These are phyloP conservation scores for Drosophila ananassae DNA, from an alignment of 1,140 invertebrate species.

Conservation along the genomic window DNA sequence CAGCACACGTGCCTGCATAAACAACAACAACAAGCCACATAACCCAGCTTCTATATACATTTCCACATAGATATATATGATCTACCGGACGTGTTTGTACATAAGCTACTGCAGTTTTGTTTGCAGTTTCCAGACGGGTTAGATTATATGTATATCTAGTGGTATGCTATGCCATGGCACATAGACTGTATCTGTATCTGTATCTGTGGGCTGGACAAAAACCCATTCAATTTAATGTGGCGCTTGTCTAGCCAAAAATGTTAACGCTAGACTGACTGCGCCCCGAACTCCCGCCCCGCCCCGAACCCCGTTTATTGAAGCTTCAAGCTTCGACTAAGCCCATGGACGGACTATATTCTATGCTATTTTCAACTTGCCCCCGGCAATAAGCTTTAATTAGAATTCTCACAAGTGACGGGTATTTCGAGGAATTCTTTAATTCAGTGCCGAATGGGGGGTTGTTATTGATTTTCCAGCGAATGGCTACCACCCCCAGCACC, in stretches of 20 bases:
- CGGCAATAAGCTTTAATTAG: constrained; percentile 37
- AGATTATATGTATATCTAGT: constrained; percentile 22
- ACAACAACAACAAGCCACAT: constrained; percentile 56
- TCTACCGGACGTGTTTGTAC: background rate
- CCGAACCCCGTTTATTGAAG: constrained; percentile 17
- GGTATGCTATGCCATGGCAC: background rate
- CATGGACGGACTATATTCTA: background rate
- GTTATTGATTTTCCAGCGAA: constrained; percentile 44
- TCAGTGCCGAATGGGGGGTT: constrained; percentile 10
- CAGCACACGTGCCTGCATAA: constrained; percentile 76
- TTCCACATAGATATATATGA: constrained; percentile 1
- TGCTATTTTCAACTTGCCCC: background rate
- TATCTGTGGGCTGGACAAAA: constrained; percentile 32
- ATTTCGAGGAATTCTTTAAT: constrained; percentile 41
- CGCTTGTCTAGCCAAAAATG: constrained; percentile 71
- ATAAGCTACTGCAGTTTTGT: constrained; percentile 50
- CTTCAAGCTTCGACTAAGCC: constrained; percentile 58
- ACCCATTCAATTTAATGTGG: constrained; percentile 75
- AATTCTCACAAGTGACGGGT: constrained; percentile 17
- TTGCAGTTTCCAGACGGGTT: constrained; percentile 62
- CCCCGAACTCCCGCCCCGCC: constrained; percentile 1
- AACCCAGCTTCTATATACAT: constrained; percentile 34
- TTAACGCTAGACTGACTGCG: constrained; percentile 46
- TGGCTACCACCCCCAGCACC: constrained; percentile 4
- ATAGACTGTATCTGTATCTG: constrained; percentile 7